Evolutionary conservation across 2,113 vertebrate species (phyloP).

Genomic region (Clinocottus analis): DNA sequence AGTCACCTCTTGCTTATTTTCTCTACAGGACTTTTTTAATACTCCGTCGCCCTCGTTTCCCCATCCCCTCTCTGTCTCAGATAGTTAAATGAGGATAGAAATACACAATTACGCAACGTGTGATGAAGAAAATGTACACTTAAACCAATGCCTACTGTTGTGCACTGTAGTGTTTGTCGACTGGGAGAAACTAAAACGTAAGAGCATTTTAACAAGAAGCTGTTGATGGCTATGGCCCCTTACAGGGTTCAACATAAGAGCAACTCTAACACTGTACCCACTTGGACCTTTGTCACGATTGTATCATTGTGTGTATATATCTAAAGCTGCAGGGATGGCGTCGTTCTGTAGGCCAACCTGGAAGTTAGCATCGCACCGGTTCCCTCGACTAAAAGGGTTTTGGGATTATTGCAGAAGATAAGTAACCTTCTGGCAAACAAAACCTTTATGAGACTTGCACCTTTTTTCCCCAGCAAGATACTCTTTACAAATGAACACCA

Average conservation of each 20-base stretch:
- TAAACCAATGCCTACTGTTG: not conserved
- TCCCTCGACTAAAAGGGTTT: too few species aligned
- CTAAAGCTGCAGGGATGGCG: too few species aligned
- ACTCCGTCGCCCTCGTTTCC: slow-evolving; percentile 11
- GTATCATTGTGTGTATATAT: too few species aligned
- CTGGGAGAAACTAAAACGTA: not conserved
- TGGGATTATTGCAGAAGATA: too few species aligned
- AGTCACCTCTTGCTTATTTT: slow-evolving; percentile 25
- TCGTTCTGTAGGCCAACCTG: too few species aligned
- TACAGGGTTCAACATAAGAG: too few species aligned
- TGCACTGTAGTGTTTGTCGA: not conserved
- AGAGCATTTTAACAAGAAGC: not conserved
- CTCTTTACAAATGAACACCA: too few species aligned
- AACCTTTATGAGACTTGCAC: too few species aligned
- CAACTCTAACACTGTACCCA: not conserved
- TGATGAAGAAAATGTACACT: not conserved
- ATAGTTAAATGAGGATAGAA: not conserved
- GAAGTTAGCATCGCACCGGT: too few species aligned
- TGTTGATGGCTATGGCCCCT: not conserved
- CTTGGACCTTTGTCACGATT: not conserved
- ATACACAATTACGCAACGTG: too few species aligned
- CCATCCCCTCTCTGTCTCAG: slow-evolving; percentile 1
- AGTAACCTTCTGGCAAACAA: too few species aligned
- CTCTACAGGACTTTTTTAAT: slow-evolving; percentile 3
- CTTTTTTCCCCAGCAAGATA: too few species aligned